Evolutionary conservation across 2,113 vertebrate species (phyloP), one percentile per base, ranked within the genome.

Genomic region (Eonycteris spelaea): DNA sequence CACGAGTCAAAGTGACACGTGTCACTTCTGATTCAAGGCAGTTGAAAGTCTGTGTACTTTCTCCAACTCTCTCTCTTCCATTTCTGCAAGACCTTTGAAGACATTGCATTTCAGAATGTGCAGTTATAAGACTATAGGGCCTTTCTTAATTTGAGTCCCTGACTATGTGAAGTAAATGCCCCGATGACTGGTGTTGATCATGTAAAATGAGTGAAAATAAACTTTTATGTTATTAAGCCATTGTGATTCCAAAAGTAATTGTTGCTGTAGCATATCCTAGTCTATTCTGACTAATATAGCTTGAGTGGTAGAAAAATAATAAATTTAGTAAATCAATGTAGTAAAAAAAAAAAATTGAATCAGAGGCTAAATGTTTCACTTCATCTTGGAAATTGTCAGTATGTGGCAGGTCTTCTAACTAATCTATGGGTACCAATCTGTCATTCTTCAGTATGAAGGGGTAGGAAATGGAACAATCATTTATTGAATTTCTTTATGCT

Each of bases 301-400:
- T 89, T 78, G 13, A 92, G 18, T 30, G 9, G 57, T 63, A 70
- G 78, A 93, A 70, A 97, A 97, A 78, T 86, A 95, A 98, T 97
- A 97, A 97, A 97, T 96, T 97, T 97, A 84, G 53, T 82, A 80
- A 75, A 82, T 94, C 59, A 77, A 96, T 95, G 61, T 90, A 97
- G 96, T 93, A 95, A 61, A 84, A 70, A 95, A 61, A 84, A 70
- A 97, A 94, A 97, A 90, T 94, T 96, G 95, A 84, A 94, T 94
- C 96, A 98, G 97, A 98, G 90, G 77, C 96, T 98, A 95, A 98
- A 97, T 95, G 45, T 55, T 78, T 94, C 87, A 68, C 33, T 78
- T 73, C 85, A 16, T 83, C 71, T 93, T 90, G 67, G 68, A 91
- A 95, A 88, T 26, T 94, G 28, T 82, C 70, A 85, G 38, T 63